phyloP scores from a whole-genome alignment of 2,888 invertebrate species.

The Idaea dimidiata region DNA sequence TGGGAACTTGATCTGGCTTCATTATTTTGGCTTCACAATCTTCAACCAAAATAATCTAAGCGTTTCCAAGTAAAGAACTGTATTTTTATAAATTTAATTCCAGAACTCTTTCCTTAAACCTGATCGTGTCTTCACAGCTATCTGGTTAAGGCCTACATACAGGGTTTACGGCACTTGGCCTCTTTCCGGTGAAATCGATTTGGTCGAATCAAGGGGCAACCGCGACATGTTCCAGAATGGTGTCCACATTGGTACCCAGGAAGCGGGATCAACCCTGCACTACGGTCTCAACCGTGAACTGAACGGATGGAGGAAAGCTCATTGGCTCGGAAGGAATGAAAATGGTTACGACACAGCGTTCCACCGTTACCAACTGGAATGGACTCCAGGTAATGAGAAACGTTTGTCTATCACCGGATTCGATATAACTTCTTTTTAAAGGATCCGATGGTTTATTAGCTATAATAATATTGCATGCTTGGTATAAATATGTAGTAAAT shows the following conservation, averaged over 20 bases:
- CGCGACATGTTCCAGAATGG: conserved; percentile 67
- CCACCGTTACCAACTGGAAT: conserved; percentile 84
- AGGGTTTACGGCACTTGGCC: conserved; percentile 86
- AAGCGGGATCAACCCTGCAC: conserved; percentile 83
- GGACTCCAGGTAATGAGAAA: conserved; percentile 77
- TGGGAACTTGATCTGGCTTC: background rate
- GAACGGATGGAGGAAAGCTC: conserved; percentile 79
- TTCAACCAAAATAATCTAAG: background rate
- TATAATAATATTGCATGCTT: too few relatives aligned
- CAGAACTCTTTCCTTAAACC: background rate
- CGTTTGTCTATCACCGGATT: too few relatives aligned
- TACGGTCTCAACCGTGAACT: conserved; percentile 82
- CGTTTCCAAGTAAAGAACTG: too few relatives aligned
- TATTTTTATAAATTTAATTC: too few relatives aligned
- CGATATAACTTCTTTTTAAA: too few relatives aligned
- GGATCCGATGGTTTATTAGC: too few relatives aligned
- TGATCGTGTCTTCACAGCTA: conserved; percentile 61
- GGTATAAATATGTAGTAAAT: too few relatives aligned
- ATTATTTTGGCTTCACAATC: background rate
- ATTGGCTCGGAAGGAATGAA: conserved; percentile 60
- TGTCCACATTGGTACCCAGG: conserved; percentile 80
- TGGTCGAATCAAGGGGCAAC: conserved; percentile 85
- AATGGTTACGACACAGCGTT: conserved; percentile 79
- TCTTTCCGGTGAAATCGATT: conserved; percentile 86
- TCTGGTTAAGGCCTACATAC: conserved; percentile 85